A percentile compares a stretch with the other conserved stretches of the same genome.
These are phyloP conservation scores for Climacteris rufus DNA, from an alignment of 2,113 vertebrate species.

Conservation along the genomic window DNA sequence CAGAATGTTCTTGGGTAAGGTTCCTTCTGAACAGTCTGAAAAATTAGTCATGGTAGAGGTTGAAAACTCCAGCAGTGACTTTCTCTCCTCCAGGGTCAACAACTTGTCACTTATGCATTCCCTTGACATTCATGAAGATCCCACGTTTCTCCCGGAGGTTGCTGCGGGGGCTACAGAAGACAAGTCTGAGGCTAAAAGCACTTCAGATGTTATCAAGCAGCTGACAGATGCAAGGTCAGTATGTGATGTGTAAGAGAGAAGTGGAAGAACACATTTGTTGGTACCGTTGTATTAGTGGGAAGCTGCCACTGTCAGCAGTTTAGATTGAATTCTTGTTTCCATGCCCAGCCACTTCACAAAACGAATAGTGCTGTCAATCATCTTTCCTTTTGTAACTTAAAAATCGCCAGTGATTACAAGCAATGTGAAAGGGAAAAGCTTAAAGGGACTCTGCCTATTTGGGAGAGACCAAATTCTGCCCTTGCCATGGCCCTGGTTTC, in stretches of 20 bases:
- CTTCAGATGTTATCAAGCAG: background rate
- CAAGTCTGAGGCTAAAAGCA: background rate
- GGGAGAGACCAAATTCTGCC: background rate
- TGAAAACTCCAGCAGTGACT: background rate
- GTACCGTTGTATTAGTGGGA: background rate
- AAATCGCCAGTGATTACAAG: background rate
- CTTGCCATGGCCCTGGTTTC: background rate
- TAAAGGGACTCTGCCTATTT: background rate
- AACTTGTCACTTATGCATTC: slow-evolving; percentile 48
- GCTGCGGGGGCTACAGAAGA: background rate
- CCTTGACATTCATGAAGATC: slow-evolving; percentile 62
- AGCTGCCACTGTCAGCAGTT: background rate
- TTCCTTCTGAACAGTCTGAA: background rate
- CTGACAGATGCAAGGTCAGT: slow-evolving; percentile 50
- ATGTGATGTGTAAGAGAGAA: background rate
- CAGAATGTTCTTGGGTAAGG: background rate
- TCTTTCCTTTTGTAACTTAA: background rate
- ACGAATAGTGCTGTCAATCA: background rate
- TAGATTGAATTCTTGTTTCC: background rate
- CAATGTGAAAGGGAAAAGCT: background rate
- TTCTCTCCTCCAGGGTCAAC: slow-evolving; percentile 26
- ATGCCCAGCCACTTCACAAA: background rate
- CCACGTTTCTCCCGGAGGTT: slow-evolving; percentile 46
- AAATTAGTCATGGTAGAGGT: background rate
- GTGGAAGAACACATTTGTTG: background rate